phyloP scores from a whole-genome alignment of 2,113 vertebrate species.

The Pollimyrus isidori region DNA sequence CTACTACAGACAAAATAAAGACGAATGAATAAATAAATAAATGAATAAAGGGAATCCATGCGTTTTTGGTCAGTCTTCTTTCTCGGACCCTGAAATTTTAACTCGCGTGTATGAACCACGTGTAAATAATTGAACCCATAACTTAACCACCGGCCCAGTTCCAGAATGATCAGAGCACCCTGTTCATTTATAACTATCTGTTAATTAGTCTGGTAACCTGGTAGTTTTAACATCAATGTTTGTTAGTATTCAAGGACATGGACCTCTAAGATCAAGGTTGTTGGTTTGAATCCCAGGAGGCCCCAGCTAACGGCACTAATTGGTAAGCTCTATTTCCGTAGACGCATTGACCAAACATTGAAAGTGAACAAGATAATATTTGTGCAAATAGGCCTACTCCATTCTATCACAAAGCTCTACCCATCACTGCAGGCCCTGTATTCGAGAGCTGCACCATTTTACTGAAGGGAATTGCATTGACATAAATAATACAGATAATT shows the following conservation, averaged over 20 bases:
- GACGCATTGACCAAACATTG: not conserved
- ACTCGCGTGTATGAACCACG: not conserved
- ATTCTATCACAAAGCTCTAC: not conserved
- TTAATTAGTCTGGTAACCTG: not conserved
- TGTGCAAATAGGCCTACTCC: not conserved
- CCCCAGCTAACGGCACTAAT: not conserved
- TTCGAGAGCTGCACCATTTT: not conserved
- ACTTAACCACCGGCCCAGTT: not conserved
- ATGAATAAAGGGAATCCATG: slow-evolving; percentile 78
- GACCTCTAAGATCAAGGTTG: not conserved
- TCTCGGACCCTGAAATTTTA: not conserved
- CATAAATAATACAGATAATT: slow-evolving; percentile 12
- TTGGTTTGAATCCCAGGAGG: not conserved
- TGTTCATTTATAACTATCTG: not conserved
- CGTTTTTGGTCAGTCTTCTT: slow-evolving; percentile 49
- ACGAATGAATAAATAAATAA: slow-evolving; percentile 64
- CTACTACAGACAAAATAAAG: slow-evolving; percentile 81
- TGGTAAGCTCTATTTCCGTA: not conserved
- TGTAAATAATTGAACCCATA: not conserved
- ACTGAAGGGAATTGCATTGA: not conserved
- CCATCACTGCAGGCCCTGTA: not conserved
- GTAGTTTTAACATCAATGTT: not conserved
- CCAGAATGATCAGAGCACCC: not conserved
- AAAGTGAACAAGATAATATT: not conserved
- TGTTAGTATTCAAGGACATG: not conserved